Percentiles rank a stretch among this genome's conserved stretches.
These are phyloP conservation scores for Tolmerus cingulatus DNA, from an alignment of 2,888 invertebrate species.

Conservation along the genomic window DNA sequence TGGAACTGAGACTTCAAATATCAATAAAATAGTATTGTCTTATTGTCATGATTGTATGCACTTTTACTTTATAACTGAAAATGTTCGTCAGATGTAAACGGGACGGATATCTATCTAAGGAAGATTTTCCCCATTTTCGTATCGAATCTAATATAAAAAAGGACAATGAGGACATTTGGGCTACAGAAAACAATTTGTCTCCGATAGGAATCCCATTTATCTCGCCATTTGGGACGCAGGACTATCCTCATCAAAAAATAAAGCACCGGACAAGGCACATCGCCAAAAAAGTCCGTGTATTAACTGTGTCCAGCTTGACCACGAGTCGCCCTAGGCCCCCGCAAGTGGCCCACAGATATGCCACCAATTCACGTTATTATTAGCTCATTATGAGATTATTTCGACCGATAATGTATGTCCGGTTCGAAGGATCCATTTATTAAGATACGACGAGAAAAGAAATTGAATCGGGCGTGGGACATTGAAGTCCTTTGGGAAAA, in stretches of 20 bases:
- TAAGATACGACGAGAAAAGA: conserved; percentile 14
- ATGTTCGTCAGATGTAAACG: neutral
- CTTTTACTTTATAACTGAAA: neutral
- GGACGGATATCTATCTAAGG: neutral
- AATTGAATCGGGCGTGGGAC: neutral
- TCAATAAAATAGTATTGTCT: too few species aligned
- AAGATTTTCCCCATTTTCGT: neutral
- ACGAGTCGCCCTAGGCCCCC: neutral
- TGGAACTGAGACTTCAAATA: too few species aligned
- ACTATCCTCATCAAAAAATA: conserved; percentile 27
- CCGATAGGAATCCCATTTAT: conserved; percentile 24
- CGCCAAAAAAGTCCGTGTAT: neutral
- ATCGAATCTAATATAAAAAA: neutral
- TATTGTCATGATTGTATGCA: neutral
- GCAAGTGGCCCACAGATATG: conserved; percentile 36
- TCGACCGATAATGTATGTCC: conserved; percentile 42
- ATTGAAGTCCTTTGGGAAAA: conserved; percentile 2
- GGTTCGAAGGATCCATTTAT: conserved; percentile 45
- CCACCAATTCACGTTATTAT: conserved; percentile 46
- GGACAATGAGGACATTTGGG: neutral
- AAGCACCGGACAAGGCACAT: conserved; percentile 10
- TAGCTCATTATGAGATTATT: conserved; percentile 49
- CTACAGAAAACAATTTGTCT: conserved; percentile 26
- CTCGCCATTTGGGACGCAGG: neutral
- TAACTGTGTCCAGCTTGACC: neutral